Conservation (phyloP, 2,113 vertebrate species). For the Gavia stellata region DNA sequence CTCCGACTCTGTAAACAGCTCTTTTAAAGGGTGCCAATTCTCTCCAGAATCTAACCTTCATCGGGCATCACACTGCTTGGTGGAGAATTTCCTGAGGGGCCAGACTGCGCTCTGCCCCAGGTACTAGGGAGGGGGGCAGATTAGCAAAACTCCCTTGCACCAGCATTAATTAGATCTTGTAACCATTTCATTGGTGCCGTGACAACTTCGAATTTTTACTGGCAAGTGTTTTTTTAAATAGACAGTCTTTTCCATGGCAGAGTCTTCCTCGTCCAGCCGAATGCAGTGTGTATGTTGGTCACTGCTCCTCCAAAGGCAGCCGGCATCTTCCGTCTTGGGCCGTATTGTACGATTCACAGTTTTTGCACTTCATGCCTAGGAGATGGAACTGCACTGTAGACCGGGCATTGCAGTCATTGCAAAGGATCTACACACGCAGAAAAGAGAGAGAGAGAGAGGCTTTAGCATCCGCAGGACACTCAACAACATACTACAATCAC, state of each 20-base stretch:
- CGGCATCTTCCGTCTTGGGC: conserved; percentile 79
- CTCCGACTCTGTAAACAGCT: background rate
- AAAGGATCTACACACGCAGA: conserved; percentile 79
- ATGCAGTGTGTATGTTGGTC: fast-evolving
- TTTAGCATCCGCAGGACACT: background rate
- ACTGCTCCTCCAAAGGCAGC: conserved; percentile 57
- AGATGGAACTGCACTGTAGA: conserved; percentile 89
- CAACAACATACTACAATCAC: fast-evolving
- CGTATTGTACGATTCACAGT: conserved; percentile 92
- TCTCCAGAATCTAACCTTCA: no score
- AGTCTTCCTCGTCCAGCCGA: background rate
- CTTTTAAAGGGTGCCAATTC: background rate
- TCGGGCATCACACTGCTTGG: fast-evolving
- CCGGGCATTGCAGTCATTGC: conserved; percentile 88
- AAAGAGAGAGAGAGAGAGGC: background rate
- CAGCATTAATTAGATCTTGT: background rate
- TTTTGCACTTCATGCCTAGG: conserved; percentile 89
- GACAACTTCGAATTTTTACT: background rate
- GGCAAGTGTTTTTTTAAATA: background rate
- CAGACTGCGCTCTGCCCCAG: background rate
- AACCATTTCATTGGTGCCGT: background rate
- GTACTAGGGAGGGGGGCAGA: background rate
- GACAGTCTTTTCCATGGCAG: background rate
- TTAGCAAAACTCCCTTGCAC: background rate
- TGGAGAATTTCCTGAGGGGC: background rate